These are phyloP conservation scores for Falco novaeseelandiae DNA, from an alignment of 2,797 vertebrate species.

Conservation along the genomic window DNA sequence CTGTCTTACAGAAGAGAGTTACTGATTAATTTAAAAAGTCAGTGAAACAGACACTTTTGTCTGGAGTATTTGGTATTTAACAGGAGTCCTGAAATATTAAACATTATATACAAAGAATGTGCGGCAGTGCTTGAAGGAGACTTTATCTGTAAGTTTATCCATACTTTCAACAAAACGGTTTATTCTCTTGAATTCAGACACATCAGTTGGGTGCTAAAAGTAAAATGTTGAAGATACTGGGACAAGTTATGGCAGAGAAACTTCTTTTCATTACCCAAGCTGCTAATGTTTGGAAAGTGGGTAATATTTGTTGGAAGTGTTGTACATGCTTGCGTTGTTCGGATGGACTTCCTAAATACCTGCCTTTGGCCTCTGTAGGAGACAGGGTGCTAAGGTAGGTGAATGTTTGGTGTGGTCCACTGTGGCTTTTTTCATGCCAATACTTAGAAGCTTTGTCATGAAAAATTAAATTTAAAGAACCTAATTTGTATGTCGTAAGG, in stretches of 20 bases:
- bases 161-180: background rate
- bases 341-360: background rate
- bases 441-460: background rate
- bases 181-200: background rate
- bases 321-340: background rate
- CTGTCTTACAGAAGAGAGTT: background rate
- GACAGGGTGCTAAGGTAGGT: background rate
- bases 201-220: background rate
- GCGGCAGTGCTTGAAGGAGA: background rate
- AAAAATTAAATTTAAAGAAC: background rate
- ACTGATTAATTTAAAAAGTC: background rate
- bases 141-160: background rate
- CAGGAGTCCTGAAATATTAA: background rate
- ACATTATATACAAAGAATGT: background rate
- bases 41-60: background rate
- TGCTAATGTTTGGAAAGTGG: background rate
- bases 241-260: background rate
- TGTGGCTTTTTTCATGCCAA: background rate
- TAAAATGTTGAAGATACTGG: background rate
- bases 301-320: background rate
- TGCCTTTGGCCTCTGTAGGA: background rate
- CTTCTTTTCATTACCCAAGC: background rate
- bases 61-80: background rate
- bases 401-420: background rate
- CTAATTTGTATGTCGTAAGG: background rate